phyloP scores from a whole-genome alignment of 1,140 invertebrate genomes.

The Laupala kohalensis region DNA sequence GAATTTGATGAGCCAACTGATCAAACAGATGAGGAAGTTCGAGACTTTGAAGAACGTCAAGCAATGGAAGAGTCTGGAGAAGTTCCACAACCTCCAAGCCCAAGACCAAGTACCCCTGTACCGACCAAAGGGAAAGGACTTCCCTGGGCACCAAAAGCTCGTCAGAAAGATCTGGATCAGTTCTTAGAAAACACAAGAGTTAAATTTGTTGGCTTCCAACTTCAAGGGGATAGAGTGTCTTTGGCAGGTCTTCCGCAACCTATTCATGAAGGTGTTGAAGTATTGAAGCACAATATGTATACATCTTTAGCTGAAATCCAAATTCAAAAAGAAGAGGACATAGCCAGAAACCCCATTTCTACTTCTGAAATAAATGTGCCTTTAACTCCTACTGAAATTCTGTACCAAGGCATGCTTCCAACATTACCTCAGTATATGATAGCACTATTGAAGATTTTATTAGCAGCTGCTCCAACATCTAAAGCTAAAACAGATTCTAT shows the following conservation, averaged over 20 bases:
- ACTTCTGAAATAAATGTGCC: conserved; percentile 54
- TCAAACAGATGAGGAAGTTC: conserved; percentile 26
- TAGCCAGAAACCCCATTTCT: conserved; percentile 52
- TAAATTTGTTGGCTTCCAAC: conserved; percentile 90
- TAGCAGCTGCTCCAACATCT: conserved; percentile 93
- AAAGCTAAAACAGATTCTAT: conserved; percentile 97
- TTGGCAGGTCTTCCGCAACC: conserved; percentile 86
- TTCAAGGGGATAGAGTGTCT: conserved; percentile 72
- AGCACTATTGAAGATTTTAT: conserved; percentile 87
- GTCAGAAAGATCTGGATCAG: conserved; percentile 79
- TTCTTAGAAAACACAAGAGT: conserved; percentile 82
- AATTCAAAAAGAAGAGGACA: conserved; percentile 70
- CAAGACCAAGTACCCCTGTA: conserved; percentile 33
- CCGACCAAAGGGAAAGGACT: conserved; percentile 38
- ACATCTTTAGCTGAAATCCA: conserved; percentile 71
- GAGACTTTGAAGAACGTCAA: conserved; percentile 32
- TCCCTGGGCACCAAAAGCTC: conserved; percentile 94
- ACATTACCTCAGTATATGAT: conserved; percentile 96
- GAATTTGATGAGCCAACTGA: conserved; percentile 44
- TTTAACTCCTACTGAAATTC: conserved; percentile 68
- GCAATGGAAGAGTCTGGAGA: conserved; percentile 27
- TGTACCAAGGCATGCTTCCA: conserved; percentile 84
- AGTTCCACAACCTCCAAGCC: conserved; percentile 32
- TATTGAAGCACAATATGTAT: conserved; percentile 77
- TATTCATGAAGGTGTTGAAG: conserved; percentile 87